Conservation (phyloP, 2,113 vertebrate genomes). For the Condylura cristata region DNA sequence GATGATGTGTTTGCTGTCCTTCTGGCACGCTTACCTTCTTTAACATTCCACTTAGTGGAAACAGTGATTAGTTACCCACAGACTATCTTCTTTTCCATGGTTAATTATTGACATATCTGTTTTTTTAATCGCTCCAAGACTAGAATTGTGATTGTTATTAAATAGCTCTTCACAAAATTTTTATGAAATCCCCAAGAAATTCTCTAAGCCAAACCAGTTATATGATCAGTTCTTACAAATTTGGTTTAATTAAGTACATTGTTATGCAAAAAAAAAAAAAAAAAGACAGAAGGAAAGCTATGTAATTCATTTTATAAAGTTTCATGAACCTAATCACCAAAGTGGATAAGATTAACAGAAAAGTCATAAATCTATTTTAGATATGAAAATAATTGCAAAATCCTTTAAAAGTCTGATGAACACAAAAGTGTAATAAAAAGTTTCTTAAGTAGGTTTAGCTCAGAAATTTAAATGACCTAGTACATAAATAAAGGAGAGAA, state of each 20-base stretch:
- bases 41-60: background rate
- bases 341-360: background rate
- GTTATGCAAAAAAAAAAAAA: background rate
- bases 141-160: background rate
- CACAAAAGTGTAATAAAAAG: background rate
- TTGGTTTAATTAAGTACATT: background rate
- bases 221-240: background rate
- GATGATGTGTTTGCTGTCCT: background rate
- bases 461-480: background rate
- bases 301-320: background rate
- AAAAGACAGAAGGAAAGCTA: background rate
- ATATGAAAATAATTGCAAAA: background rate
- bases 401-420: background rate
- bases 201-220: background rate
- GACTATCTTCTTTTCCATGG: background rate
- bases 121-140: background rate
- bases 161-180: background rate
- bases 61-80: background rate
- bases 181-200: background rate
- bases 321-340: background rate
- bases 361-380: background rate
- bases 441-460: background rate
- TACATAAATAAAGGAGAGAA: background rate
- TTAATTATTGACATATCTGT: background rate
- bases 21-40: no score